Percentiles rank a stretch among this genome's conserved stretches.
Conservation (phyloP, 2,113 vertebrate species). For the Sminthopsis crassicaudata region DNA sequence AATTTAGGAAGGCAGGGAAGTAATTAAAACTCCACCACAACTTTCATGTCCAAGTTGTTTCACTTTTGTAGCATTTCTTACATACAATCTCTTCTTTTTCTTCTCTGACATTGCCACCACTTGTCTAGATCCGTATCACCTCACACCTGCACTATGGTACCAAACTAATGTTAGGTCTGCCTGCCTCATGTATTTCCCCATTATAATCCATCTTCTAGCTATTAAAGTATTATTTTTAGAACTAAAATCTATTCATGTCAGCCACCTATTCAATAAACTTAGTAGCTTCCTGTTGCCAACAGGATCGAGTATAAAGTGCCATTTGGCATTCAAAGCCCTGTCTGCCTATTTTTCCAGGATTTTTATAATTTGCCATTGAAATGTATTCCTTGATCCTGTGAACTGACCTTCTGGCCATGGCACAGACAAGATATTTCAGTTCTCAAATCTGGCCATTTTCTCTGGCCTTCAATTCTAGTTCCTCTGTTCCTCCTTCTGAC, state of each 20-base stretch:
- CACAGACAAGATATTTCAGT: no score
- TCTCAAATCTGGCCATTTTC: no score
- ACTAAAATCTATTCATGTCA: no score
- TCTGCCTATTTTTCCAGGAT: not conserved
- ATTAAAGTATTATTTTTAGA: no score
- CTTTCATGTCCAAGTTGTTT: not conserved
- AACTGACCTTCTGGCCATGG: no score
- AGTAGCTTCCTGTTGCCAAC: no score
- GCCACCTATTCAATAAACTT: no score
- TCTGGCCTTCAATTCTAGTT: no score
- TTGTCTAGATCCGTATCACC: not conserved
- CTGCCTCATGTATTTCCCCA: not conserved
- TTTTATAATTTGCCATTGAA: not conserved
- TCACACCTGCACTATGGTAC: not conserved
- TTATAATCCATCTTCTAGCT: slow-evolving; percentile 10
- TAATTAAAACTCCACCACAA: not conserved
- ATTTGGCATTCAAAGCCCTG: not conserved
- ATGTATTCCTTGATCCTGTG: no score
- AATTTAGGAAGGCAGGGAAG: not conserved
- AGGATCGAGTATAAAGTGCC: no score
- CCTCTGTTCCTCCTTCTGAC: no score
- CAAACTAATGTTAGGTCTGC: not conserved
- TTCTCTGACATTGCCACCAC: not conserved
- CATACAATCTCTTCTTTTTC: not conserved
- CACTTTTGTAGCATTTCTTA: not conserved